Evolutionary conservation across 2,888 invertebrate genomes (phyloP), one percentile per base, ranked within the genome.

Genomic region (Calameuta idolon): DNA sequence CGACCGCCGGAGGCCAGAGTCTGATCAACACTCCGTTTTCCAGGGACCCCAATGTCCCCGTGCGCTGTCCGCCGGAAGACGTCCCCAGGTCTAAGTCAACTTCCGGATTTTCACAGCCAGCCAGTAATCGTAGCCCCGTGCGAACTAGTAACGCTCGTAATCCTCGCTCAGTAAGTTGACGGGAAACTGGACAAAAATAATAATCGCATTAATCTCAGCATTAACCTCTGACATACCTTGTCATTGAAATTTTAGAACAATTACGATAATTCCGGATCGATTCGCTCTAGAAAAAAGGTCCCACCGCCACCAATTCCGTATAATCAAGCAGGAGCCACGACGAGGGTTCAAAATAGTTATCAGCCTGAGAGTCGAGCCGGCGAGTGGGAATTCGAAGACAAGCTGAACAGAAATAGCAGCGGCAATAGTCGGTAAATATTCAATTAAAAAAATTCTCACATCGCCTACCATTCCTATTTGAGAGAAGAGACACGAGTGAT

Each of bases 181-280:
- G 3, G 12, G 12, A 31, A 34, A 71, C 71, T 71, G 4, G 11
- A 71, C 1, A 71, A 23, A 31, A 71, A 31, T 31, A 34, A 34
- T 11, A 71, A 12, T 33, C 12, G 31, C 12, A 71, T 15, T 71
- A 34, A 12, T 30, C 5, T 3, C 31, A 71, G 15, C 11, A 1
- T 71, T 5, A 0, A 1, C 9, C 71, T 1, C 71, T 31, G 12
- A 71, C 0, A 9, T 3, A 0, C 1, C 31, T 23, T 31, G 23
- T 71, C 0, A 1, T 75, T 75, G 35, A 69, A 34, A 69, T 84
- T 87, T 35, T 83, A 90, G 90, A 89, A 87, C 76, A 82, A 85
- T 83, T 83, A 87, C 94, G 89, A 96, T 95, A 55, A 93, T 95
- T 87, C 94, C 94, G 85, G 94, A 94, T 90, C 94, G 93, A 85